phyloP scores from a whole-genome alignment of 2,888 invertebrate genomes.

The Holacanthella duospinosa region DNA sequence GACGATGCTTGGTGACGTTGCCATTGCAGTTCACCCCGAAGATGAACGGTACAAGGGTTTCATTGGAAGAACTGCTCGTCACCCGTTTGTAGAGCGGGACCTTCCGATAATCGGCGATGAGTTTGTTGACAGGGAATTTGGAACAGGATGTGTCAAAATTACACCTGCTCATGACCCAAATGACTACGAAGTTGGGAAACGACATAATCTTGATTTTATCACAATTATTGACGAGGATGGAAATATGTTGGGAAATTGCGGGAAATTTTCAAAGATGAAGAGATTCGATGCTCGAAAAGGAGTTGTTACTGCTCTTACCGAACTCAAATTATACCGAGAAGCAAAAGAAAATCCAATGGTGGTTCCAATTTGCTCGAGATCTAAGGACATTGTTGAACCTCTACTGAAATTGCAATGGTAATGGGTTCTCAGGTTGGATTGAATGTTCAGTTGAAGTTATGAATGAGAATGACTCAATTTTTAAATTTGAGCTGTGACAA shows the following conservation, averaged over 20 bases:
- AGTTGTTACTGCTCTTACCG: conserved; percentile 64
- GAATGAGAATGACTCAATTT: too few relatives aligned
- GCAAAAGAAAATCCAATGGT: conserved; percentile 88
- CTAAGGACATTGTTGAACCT: conserved; percentile 95
- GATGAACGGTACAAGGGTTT: conserved; percentile 73
- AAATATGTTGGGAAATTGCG: conserved; percentile 66
- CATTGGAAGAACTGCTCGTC: conserved; percentile 68
- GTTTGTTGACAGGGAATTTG: conserved; percentile 89
- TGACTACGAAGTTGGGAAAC: conserved; percentile 89
- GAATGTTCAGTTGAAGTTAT: too few relatives aligned
- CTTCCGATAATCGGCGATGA: conserved; percentile 84
- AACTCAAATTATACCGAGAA: conserved; percentile 61
- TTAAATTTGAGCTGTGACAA: too few relatives aligned
- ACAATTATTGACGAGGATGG: conserved; percentile 88
- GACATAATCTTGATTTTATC: conserved; percentile 74
- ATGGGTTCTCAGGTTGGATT: too few relatives aligned
- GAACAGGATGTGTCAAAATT: conserved; percentile 85
- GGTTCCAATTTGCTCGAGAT: conserved; percentile 88
- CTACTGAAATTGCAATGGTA: conserved; percentile 95
- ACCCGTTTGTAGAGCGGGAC: conserved; percentile 75
- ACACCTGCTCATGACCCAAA: conserved; percentile 96
- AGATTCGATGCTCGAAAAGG: conserved; percentile 79
- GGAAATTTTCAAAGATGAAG: conserved; percentile 68
- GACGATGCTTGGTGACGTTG: conserved; percentile 96
- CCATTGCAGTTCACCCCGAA: conserved; percentile 92